Evolutionary conservation across 2,888 invertebrate genomes (phyloP).

Genomic region (Tuta absoluta): DNA sequence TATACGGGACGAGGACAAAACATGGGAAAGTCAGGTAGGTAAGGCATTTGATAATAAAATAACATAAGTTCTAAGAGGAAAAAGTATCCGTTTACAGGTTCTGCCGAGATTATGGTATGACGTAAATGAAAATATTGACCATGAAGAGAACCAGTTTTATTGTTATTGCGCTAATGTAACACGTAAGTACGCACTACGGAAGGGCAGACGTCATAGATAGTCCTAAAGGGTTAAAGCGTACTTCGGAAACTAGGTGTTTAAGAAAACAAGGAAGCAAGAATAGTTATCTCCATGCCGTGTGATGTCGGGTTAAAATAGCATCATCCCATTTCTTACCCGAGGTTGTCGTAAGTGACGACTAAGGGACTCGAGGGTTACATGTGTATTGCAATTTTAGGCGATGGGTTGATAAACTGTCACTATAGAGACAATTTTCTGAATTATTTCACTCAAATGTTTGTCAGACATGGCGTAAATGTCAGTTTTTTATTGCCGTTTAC

Average conservation of each 20-base stretch:
- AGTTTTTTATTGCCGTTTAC: too few species aligned
- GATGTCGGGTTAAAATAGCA: too few species aligned
- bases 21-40: not conserved
- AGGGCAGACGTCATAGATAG: not conserved
- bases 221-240: not conserved
- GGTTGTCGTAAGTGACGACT: too few species aligned
- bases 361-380: too few species aligned
- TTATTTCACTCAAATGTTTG: too few species aligned
- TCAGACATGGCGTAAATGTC: too few species aligned
- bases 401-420: too few species aligned
- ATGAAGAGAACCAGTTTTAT: constrained; percentile 18
- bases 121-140: constrained; percentile 16
- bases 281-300: not conserved
- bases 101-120: not conserved
- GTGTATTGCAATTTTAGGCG: too few species aligned
- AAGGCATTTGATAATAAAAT: not conserved
- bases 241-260: not conserved
- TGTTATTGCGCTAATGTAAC: constrained; percentile 8
- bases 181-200: not conserved
- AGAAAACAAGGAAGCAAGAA: not conserved
- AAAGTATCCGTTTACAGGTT: constrained; percentile 13
- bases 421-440: too few species aligned
- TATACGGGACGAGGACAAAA: not conserved
- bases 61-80: constrained; percentile 3
- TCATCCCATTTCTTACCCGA: too few species aligned